Conservation (phyloP, 2,113 vertebrate genomes). For the Chaetops frenatus region DNA sequence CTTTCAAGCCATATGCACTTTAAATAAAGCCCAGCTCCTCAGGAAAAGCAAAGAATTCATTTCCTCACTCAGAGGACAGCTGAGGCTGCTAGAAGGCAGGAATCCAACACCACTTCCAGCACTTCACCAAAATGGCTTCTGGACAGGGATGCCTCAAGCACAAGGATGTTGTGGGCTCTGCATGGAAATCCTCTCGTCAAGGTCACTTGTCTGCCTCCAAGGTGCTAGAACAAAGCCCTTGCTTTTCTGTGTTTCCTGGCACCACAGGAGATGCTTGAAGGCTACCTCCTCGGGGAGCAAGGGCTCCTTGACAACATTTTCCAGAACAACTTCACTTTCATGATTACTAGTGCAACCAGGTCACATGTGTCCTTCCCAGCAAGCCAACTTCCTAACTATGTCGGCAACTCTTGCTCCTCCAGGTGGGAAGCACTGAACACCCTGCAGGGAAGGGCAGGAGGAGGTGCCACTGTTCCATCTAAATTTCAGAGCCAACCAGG, state of each 20-base stretch:
- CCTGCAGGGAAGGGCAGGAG: neutral
- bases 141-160: neutral
- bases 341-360: fast-evolving
- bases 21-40: neutral
- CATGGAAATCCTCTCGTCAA: neutral
- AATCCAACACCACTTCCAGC: neutral
- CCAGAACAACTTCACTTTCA: neutral
- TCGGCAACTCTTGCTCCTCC: neutral
- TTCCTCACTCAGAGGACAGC: neutral
- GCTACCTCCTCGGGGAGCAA: neutral
- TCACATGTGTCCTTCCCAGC: neutral
- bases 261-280: neutral
- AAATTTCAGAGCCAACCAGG: neutral
- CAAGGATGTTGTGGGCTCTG: neutral
- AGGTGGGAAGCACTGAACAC: neutral
- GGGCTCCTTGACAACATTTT: neutral
- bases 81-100: neutral
- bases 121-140: neutral
- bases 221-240: neutral
- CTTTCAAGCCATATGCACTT: neutral
- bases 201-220: neutral
- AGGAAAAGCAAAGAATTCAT: neutral
- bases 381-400: neutral
- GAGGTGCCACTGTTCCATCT: neutral
- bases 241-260: neutral